A percentile compares a stretch with the other conserved stretches of the same genome.
Conservation (phyloP, 2,888 invertebrate genomes). For the Tetheella fluctuosa region DNA sequence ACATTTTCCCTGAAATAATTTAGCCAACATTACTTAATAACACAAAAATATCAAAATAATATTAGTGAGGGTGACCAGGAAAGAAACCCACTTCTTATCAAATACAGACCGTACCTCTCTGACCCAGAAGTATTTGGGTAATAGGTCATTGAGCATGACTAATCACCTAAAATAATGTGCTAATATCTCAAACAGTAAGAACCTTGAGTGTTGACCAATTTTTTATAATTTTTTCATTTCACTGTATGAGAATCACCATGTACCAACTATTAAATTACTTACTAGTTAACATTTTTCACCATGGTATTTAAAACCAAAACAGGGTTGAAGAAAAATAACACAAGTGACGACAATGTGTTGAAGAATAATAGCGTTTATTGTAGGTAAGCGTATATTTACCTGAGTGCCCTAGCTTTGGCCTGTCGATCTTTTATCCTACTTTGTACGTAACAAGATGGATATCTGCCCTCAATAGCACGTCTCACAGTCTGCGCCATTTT, state of each 20-base stretch:
- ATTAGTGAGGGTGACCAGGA: too few relatives aligned
- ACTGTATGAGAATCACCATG: too few relatives aligned
- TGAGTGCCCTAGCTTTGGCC: slow-evolving; percentile 86
- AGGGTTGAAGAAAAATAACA: background rate
- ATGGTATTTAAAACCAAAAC: background rate
- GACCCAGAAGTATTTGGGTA: too few relatives aligned
- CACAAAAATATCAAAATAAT: too few relatives aligned
- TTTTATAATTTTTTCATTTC: background rate
- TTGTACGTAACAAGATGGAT: slow-evolving; percentile 90
- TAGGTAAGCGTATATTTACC: slow-evolving; percentile 52
- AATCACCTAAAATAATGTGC: background rate
- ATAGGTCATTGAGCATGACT: too few relatives aligned
- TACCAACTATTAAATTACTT: too few relatives aligned
- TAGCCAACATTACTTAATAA: too few relatives aligned
- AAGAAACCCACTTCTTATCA: too few relatives aligned
- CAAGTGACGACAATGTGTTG: background rate
- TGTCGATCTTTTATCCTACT: slow-evolving; percentile 90
- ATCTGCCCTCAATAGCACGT: slow-evolving; percentile 88
- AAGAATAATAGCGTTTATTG: background rate
- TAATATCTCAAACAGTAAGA: background rate
- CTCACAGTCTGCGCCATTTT: slow-evolving; percentile 90
- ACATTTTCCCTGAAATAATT: too few relatives aligned
- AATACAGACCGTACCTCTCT: too few relatives aligned
- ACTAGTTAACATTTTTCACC: background rate
- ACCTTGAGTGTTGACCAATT: background rate